These are phyloP conservation scores for Phasia obesa DNA, from an alignment of 2,888 invertebrate species.

Conservation along the genomic window DNA sequence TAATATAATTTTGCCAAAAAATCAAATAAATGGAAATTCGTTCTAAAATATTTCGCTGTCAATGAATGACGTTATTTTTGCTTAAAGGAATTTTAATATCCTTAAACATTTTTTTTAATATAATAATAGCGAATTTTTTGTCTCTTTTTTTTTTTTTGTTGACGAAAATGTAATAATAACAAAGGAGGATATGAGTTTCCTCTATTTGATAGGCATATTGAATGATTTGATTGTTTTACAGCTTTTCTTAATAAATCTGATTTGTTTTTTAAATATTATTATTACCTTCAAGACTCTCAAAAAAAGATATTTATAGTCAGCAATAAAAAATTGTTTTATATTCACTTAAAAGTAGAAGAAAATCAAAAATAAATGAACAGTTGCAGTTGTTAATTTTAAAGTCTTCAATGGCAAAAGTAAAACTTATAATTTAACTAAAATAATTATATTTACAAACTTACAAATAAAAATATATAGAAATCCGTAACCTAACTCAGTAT, in stretches of 20 bases:
- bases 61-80: background rate
- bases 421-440: too few species aligned
- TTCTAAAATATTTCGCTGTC: constrained; percentile 22
- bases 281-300: background rate
- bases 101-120: constrained; percentile 42
- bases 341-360: too few species aligned
- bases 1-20: constrained; percentile 44
- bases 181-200: constrained; percentile 69
- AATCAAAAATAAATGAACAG: too few species aligned
- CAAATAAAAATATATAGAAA: too few species aligned
- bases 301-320: too few species aligned
- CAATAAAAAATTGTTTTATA: too few species aligned
- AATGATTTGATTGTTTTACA: constrained; percentile 14
- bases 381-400: too few species aligned
- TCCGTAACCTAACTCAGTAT: too few species aligned
- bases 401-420: too few species aligned
- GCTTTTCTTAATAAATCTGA: constrained; percentile 17
- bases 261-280: constrained; percentile 27
- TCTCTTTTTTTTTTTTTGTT: constrained; percentile 9
- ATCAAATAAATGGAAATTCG: constrained; percentile 64
- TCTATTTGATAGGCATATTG: constrained; percentile 58
- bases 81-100: constrained; percentile 62
- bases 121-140: constrained; percentile 20
- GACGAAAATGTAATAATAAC: constrained; percentile 45
- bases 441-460: too few species aligned